Percentiles rank a stretch among this genome's conserved stretches.
These are phyloP conservation scores for Meiosimyza platycephala DNA, from an alignment of 2,888 invertebrate genomes.

Conservation along the genomic window DNA sequence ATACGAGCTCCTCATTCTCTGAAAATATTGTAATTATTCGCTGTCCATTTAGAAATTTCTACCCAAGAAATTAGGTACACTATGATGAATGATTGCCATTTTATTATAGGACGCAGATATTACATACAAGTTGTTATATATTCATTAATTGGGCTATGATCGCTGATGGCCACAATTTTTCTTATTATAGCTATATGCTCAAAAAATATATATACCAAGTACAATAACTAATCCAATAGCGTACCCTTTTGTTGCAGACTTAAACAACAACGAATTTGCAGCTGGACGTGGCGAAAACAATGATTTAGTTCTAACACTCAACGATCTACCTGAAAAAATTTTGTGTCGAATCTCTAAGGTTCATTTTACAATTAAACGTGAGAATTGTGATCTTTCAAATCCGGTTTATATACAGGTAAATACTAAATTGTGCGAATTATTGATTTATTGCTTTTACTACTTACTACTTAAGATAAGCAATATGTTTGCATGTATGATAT, in stretches of 20 bases:
- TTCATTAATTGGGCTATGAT: too few species aligned
- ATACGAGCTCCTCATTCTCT: too few species aligned
- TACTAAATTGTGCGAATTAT: background rate
- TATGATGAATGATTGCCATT: too few species aligned
- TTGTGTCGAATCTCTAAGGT: slow-evolving; percentile 68
- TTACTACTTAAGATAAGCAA: too few species aligned
- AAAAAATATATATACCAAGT: background rate
- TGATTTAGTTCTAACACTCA: slow-evolving; percentile 64
- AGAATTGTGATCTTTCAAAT: slow-evolving; percentile 61
- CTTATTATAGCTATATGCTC: slow-evolving; percentile 26
- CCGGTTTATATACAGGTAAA: slow-evolving; percentile 65
- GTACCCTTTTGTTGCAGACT: slow-evolving; percentile 57
- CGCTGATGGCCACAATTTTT: too few species aligned
- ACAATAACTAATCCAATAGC: background rate
- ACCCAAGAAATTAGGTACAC: too few species aligned
- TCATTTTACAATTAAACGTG: slow-evolving; percentile 68
- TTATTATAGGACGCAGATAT: too few species aligned
- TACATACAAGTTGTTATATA: too few species aligned
- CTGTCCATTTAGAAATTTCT: too few species aligned
- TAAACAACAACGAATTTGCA: slow-evolving; percentile 66
- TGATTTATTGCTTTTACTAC: slow-evolving; percentile 7
- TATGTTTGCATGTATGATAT: background rate
- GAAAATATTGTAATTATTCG: too few species aligned
- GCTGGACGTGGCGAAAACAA: slow-evolving; percentile 67
- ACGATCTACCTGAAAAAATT: slow-evolving; percentile 61